Base-by-base conservation (phyloP, 2,113 vertebrate genomes). In the Centrocercus urophasianus region DNA sequence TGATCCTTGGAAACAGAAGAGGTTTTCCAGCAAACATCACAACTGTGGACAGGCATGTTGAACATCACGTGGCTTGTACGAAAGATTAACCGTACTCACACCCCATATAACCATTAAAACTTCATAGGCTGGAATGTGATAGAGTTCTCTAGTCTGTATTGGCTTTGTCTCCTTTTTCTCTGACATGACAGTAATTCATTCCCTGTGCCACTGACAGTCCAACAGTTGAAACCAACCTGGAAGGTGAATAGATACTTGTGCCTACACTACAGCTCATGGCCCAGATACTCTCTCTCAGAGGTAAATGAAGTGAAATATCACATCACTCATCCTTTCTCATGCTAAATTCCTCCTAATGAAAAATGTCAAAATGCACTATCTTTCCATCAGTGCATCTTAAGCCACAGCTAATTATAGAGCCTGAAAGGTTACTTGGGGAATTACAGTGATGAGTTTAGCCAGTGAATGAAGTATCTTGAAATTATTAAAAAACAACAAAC, bases 41-140 rank as follows among this genome's bases (percentile, higher is more conserved):
- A 80, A 24, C 54, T 64, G 14, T 10, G 20, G 57, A 28, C 0
- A 10, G 60, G 63, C 18, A 76, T 0, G 0, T 70, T n/a, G 30
- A 91, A 6, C 24, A 10, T 0, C 10, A 8, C 16, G 17, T 2
- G 27, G 40, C 32, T 88, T 71, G 21, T 67, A 22, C 11, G 63
- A 65, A 67, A 73, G 64, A 24, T 1, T 1, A 63, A 13, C 16
- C 4, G 13, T 57, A 21, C 22, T 72, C 20, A 61, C 27, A 48
- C 3, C 22, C 10, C 34, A 14, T 14, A 36, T 42, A 64, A n/a
- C 36, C 42, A 57, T 52, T 47, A 59, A 73, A 86, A 52, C 7
- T 65, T n/a, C 77, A 82, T 10, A 66, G 52, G 17, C 42, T 74
- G 19, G 83, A 71, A n/a, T 14, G 11, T 28, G 75, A 83, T 32